phyloP scores from a whole-genome alignment of 2,797 vertebrate genomes.

The Hipposideros larvatus region DNA sequence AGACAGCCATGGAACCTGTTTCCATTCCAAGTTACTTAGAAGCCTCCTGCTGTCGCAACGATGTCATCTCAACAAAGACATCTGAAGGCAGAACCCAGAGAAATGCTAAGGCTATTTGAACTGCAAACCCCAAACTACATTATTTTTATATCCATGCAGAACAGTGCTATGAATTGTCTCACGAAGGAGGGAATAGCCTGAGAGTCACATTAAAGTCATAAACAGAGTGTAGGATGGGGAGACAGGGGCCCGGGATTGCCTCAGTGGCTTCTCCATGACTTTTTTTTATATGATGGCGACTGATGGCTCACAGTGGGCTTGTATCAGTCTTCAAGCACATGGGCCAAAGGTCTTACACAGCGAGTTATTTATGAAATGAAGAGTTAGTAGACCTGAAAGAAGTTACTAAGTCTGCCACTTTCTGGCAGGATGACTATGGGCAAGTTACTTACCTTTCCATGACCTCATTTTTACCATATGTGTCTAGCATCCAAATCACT shows the following conservation, averaged over 20 bases:
- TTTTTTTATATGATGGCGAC: neutral
- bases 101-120: neutral
- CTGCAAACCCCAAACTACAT: neutral
- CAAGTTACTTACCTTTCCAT: neutral
- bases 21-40: neutral
- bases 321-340: neutral
- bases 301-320: neutral
- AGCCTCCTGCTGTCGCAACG: neutral
- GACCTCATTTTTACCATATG: neutral
- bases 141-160: neutral
- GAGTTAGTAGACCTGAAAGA: neutral
- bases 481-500: neutral
- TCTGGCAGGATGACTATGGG: neutral
- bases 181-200: neutral
- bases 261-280: neutral
- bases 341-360: neutral
- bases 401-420: neutral
- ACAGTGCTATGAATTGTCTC: neutral
- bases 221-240: neutral
- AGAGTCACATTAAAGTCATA: neutral
- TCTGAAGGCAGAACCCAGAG: neutral
- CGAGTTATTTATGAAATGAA: neutral
- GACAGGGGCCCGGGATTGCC: neutral
- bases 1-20: neutral
- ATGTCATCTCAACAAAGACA: neutral